Evolutionary conservation across 2,797 vertebrate species (phyloP), one percentile per base, ranked within the genome.

Genomic region (Petrocephalus sullivani): DNA sequence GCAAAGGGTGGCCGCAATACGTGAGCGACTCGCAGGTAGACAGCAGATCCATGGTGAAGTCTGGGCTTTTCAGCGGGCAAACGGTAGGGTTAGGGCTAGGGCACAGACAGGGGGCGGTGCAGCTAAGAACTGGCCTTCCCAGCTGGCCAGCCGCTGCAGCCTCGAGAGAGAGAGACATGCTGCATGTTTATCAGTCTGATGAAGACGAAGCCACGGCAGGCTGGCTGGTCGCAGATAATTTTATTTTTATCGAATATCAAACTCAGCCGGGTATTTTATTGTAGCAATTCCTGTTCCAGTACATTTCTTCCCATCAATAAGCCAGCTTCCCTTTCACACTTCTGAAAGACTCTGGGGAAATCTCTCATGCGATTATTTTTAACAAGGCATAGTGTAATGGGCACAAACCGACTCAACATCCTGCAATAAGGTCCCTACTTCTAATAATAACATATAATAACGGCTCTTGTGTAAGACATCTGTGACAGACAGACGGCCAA

Each of bases 191-290:
- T 57, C 84, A 8, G 7, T 41, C 54, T 58, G 23, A 86, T 41
- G 28, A 57, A 57, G n/a, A 37, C 12, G 53, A n/a, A 86, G 23
- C 53, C 21, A 19, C 23, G 51, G 12, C n/a, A 37, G 8, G 54
- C 57, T 54, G 46, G 33, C 23, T 57, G 53, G 54, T 58, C 5
- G 53, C 54, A 33, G 54, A 58, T 57, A 5, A 78, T 78, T 78
- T 78, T 78, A 78, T 78, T 78, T 75, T 78, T 78, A 78, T 67
- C 64, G 64, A 67, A 37, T 78, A 78, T 33, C 71, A 78, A 78
- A 78, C 71, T 41, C 33, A 19, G 37, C 33, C 16, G 71, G 71
- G 14, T 75, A 46, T 78, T 41, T 46, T 78, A 78, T n/a, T n/a
- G 33, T 2, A 46, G 37, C 71, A 46, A 78, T 78, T 46, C 37